These are phyloP conservation scores for Drosophila mimetica DNA, from an alignment of 2,888 invertebrate genomes.

Conservation along the genomic window DNA sequence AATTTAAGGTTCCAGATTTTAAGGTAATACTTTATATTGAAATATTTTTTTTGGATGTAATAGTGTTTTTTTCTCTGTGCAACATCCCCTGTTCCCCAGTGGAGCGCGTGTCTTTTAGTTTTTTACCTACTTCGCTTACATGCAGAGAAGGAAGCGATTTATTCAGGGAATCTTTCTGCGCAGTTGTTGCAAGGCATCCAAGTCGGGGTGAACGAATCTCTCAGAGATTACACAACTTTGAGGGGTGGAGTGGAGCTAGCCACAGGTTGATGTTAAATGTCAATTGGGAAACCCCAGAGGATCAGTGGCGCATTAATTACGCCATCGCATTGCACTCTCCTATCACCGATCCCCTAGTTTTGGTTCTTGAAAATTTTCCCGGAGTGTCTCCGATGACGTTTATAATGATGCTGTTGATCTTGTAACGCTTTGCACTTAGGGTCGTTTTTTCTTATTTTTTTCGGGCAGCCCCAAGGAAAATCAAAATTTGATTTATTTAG, in stretches of 20 bases:
- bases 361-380: conserved; percentile 13
- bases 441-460: conserved; percentile 26
- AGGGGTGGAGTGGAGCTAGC: conserved; percentile 43
- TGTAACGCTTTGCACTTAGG: conserved; percentile 71
- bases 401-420: conserved; percentile 76
- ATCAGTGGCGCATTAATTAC: conserved; percentile 75
- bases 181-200: conserved; percentile 60
- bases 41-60: no score
- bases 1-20: neutral
- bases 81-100: conserved; percentile 56
- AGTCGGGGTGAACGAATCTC: conserved; percentile 21
- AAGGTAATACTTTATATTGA: no score
- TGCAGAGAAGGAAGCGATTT: conserved; percentile 17
- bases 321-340: conserved; percentile 20
- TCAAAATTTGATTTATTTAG: conserved; percentile 70
- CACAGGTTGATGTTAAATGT: conserved; percentile 81
- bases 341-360: conserved; percentile 14
- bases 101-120: conserved; percentile 69
- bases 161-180: conserved; percentile 43
- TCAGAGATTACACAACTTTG: conserved; percentile 39
- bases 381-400: conserved; percentile 44
- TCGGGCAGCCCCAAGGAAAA: conserved; percentile 37
- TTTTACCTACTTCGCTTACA: conserved; percentile 46
- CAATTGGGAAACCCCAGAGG: conserved; percentile 78
- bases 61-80: neutral